phyloP scores from a whole-genome alignment of 1,140 invertebrate genomes.

The Bombus waltoni region DNA sequence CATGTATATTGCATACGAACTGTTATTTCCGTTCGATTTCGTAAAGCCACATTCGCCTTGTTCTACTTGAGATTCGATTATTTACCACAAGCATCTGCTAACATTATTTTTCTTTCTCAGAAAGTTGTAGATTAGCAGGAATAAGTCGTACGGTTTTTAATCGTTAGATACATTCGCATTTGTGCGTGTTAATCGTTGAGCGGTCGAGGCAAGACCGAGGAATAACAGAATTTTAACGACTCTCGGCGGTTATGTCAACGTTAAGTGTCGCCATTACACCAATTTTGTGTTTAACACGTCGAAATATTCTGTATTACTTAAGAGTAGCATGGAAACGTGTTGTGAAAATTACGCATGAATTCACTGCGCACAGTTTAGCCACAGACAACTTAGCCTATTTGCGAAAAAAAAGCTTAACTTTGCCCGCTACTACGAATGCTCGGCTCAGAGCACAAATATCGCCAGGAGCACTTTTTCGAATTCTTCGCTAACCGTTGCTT shows the following conservation, averaged over 20 bases:
- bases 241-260: too few species aligned
- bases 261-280: too few species aligned
- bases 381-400: not conserved
- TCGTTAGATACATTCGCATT: too few species aligned
- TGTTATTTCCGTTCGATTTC: not conserved
- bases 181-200: too few species aligned
- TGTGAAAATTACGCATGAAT: not conserved
- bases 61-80: conserved; percentile 22
- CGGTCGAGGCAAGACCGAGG: too few species aligned
- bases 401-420: not conserved
- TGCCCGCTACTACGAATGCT: not conserved
- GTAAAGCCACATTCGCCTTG: not conserved
- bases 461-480: not conserved
- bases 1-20: not conserved
- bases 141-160: too few species aligned
- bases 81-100: not conserved
- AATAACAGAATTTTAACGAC: not conserved
- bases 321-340: not conserved
- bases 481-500: not conserved
- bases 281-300: not conserved
- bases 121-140: not conserved
- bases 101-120: not conserved
- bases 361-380: too few species aligned
- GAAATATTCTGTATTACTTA: not conserved
- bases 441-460: not conserved